Evolutionary conservation across 1,140 invertebrate genomes (phyloP).

Genomic region (Scaptomyza graminum): DNA sequence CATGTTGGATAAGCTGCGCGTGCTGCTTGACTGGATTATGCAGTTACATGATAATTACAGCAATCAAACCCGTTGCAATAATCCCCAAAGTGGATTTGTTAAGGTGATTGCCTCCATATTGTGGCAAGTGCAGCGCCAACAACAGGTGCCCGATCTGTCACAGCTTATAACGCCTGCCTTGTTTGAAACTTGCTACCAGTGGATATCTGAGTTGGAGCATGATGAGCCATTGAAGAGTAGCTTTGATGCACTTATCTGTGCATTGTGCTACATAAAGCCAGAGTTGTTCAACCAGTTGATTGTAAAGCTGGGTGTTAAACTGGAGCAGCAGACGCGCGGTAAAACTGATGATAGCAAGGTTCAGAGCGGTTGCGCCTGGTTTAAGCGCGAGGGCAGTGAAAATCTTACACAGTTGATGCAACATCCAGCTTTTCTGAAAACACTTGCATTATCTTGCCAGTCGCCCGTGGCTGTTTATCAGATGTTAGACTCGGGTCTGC

Average conservation of each 20-base stretch:
- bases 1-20: conserved; percentile 83
- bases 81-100: conserved; percentile 83
- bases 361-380: conserved; percentile 85
- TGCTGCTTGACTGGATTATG: conserved; percentile 77
- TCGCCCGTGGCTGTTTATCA: conserved; percentile 90
- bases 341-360: conserved; percentile 90
- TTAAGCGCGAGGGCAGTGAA: conserved; percentile 84
- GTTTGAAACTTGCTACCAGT: conserved; percentile 90
- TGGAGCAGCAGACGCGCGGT: conserved; percentile 76
- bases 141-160: conserved; percentile 87
- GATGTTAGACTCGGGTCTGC: conserved; percentile 91
- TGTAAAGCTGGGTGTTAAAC: conserved; percentile 89
- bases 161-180: conserved; percentile 88
- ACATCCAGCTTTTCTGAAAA: conserved; percentile 88
- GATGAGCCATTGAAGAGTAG: conserved; percentile 90
- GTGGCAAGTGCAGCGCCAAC: conserved; percentile 89
- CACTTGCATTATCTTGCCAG: conserved; percentile 90
- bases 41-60: conserved; percentile 74
- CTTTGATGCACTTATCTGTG: conserved; percentile 89
- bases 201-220: conserved; percentile 88
- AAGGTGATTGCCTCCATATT: conserved; percentile 90
- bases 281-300: conserved; percentile 90
- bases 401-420: conserved; percentile 85
- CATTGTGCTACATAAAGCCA: conserved; percentile 92
- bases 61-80: conserved; percentile 71